Conservation (phyloP, 2,888 invertebrate species). For the Caenorhabditis angaria region DNA sequence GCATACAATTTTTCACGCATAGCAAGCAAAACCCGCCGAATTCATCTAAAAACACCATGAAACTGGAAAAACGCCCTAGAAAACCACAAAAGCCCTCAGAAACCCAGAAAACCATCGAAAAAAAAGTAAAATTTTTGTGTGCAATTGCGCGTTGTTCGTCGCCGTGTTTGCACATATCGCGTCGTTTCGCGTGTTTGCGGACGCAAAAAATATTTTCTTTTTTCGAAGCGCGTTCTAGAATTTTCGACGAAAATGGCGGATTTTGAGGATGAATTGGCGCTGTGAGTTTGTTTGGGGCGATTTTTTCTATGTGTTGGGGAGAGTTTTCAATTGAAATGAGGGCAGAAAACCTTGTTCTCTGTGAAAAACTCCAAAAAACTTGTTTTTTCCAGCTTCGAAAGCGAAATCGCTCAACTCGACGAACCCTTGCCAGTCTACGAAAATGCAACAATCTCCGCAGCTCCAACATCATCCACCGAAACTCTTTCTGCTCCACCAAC, state of each 20-base stretch:
- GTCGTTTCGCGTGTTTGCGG: not conserved
- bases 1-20: too few species aligned
- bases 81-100: not conserved
- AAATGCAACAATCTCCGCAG: slow-evolving; percentile 35
- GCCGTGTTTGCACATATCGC: slow-evolving; percentile 27
- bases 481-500: slow-evolving; percentile 6
- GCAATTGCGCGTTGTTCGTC: slow-evolving; percentile 9
- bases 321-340: too few species aligned
- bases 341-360: too few species aligned
- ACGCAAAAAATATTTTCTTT: not conserved
- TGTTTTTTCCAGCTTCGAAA: slow-evolving; percentile 40
- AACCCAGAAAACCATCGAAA: not conserved
- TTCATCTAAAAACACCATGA: too few species aligned
- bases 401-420: slow-evolving; percentile 49
- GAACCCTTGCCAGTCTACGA: slow-evolving; percentile 21
- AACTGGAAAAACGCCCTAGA: too few species aligned
- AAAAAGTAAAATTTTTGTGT: not conserved
- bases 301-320: not conserved
- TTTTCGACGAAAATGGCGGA: slow-evolving; percentile 21
- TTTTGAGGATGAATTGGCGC: slow-evolving; percentile 59
- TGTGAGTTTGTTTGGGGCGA: slow-evolving; percentile 6
- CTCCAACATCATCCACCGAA: slow-evolving; percentile 13
- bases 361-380: too few species aligned
- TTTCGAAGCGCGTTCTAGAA: slow-evolving; percentile 6
- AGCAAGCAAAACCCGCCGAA: too few species aligned